Evolutionary conservation across 2,797 vertebrate genomes (phyloP).

Genomic region (Pseudocheirus occidentalis): DNA sequence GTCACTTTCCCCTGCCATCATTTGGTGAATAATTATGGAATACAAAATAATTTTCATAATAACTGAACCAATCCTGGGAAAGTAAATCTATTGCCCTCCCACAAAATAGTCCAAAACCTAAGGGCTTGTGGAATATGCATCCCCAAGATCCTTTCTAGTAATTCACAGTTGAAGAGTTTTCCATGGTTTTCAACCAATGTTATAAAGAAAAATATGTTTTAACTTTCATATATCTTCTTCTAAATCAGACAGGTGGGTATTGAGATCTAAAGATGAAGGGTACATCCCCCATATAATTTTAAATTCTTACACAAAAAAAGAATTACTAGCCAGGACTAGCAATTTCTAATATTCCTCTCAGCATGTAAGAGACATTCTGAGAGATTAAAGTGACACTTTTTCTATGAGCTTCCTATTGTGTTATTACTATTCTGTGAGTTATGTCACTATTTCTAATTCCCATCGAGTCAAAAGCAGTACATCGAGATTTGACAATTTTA

Average conservation of each 20-base stretch:
- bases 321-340: conserved; percentile 6
- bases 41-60: not conserved
- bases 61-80: not conserved
- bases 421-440: not conserved
- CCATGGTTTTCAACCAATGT: not conserved
- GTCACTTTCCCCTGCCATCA: not conserved
- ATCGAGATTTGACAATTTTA: conserved; percentile 35
- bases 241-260: not conserved
- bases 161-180: not conserved
- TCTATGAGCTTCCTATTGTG: not conserved
- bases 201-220: not conserved
- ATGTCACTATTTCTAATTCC: not conserved
- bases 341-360: conserved; percentile 5
- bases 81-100: not conserved
- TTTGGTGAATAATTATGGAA: not conserved
- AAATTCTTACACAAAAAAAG: not conserved
- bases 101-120: not conserved
- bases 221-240: not conserved
- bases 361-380: not conserved
- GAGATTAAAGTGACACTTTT: not conserved
- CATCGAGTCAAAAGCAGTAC: not conserved
- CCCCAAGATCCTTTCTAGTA: not conserved
- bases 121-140: not conserved
- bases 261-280: not conserved
- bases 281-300: not conserved